phyloP scores from a whole-genome alignment of 2,888 invertebrate species.

The Aspidapion aeneum region DNA sequence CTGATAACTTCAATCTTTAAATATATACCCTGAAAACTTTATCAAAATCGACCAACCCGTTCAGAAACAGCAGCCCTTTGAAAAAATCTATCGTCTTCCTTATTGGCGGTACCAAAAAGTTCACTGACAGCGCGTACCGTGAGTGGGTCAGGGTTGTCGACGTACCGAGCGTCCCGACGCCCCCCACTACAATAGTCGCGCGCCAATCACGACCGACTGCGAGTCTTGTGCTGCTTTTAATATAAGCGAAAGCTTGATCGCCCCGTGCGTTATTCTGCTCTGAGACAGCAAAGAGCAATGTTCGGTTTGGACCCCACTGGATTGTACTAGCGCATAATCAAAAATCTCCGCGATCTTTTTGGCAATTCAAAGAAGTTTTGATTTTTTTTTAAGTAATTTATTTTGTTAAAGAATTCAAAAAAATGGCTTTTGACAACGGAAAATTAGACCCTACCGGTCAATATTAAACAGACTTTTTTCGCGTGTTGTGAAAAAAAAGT shows the following conservation, averaged over 20 bases:
- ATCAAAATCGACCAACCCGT: not conserved
- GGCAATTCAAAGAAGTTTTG: constrained; percentile 3
- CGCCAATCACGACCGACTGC: constrained; percentile 23
- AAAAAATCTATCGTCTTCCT: constrained; percentile 14
- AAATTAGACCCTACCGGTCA: constrained; percentile 47
- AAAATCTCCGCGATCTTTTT: constrained; percentile 21
- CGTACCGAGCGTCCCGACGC: constrained; percentile 43
- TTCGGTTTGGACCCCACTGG: constrained; percentile 46
- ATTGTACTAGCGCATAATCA: constrained; percentile 35
- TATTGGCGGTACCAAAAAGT: constrained; percentile 35
- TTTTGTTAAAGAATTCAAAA: constrained; percentile 7
- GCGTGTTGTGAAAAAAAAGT: constrained; percentile 19
- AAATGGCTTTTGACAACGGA: constrained; percentile 37
- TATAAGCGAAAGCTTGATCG: constrained; percentile 28
- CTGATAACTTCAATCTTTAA: too few species aligned
- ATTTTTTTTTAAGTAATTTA: constrained; percentile 4
- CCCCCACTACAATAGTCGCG: constrained; percentile 38
- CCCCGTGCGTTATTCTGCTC: constrained; percentile 16
- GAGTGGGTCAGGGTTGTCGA: constrained; percentile 48
- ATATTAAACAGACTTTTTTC: constrained; percentile 35
- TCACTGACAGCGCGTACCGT: constrained; percentile 39
- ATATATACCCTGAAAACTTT: not conserved
- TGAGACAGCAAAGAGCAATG: constrained; percentile 33
- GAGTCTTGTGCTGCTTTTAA: constrained; percentile 34
- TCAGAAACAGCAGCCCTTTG: constrained; percentile 18